Evolutionary conservation across 2,888 invertebrate genomes (phyloP).

Genomic region (Cephus spinipes): DNA sequence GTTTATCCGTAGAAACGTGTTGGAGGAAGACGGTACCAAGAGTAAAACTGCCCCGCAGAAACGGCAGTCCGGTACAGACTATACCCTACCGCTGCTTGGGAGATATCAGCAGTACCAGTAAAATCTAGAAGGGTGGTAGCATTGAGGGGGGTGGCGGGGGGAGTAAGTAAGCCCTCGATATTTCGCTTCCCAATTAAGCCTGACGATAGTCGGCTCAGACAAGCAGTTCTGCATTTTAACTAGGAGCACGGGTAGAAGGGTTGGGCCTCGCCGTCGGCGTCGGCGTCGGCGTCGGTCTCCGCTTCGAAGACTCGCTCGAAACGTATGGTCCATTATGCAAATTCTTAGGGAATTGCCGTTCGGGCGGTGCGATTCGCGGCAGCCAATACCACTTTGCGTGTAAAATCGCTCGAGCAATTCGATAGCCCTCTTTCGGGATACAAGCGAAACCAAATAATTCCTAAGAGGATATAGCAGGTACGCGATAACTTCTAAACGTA

Average conservation of each 20-base stretch:
- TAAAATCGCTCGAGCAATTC: neutral
- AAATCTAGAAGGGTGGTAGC: neutral
- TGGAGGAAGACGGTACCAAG: neutral
- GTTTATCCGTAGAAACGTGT: neutral
- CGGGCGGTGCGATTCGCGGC: conserved; percentile 7
- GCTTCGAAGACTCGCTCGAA: conserved; percentile 9
- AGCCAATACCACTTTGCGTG: neutral
- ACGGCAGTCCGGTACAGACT: neutral
- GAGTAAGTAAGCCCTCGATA: conserved; percentile 20
- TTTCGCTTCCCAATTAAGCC: conserved; percentile 24
- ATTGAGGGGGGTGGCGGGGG: neutral
- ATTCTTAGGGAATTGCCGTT: conserved; percentile 11
- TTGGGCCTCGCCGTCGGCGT: neutral
- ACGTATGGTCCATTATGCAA: conserved; percentile 27
- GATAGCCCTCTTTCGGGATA: neutral
- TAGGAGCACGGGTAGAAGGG: conserved; percentile 6
- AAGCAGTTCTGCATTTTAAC: conserved; percentile 26
- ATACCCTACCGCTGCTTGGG: neutral
- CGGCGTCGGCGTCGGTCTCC: neutral
- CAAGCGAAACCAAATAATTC: neutral
- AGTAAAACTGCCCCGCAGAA: neutral
- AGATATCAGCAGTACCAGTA: neutral
- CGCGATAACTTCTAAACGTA: neutral
- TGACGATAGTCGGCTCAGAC: conserved; percentile 21
- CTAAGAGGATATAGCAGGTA: neutral